Evolutionary conservation across 1,140 invertebrate species (phyloP), one percentile per base, ranked within the genome.

Genomic region (Mylabris phalerata): DNA sequence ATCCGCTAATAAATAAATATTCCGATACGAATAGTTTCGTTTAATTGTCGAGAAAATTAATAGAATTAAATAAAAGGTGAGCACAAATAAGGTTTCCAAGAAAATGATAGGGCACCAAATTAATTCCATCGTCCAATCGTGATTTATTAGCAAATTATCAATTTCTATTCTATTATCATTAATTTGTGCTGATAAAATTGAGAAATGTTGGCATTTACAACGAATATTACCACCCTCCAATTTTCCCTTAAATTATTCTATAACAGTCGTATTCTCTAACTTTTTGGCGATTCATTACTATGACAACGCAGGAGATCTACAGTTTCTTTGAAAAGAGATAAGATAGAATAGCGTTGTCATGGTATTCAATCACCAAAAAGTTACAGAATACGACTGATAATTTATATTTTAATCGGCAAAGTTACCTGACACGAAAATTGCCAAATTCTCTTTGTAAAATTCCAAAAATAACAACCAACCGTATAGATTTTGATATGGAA

Each of bases 151-250:
- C 9, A 54, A 11, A 6, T 54, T 41, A 19, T 54, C 51, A 45
- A 54, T 54, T 54, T 45, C 32, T 11, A 54, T 45, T 38, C 10
- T 9, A 19, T 54, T 54, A 13, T 54, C 46, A 19, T 54, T 13
- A 32, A 54, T n/a, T 6, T 38, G 7, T 32, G 41, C 51, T 10
- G 51, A 42, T 27, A 54, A 45, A 38, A 54, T 32, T 10, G 51
- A 54, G 7, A 54, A 45, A 13, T 45, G 41, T 19, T 45, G 44
- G 24, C 51, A 54, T 9, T 13, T 13, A 32, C 51, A 54, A 7
- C 9, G 7, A 3, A 54, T 45, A 38, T 46, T 26, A 7, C 27
- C 25, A 11, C 24, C n/a, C 7, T 1, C 32, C 7, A 32, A 7
- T 32, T 32, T 32, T 32, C 32, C 32, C 32, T 32, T 32, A 32